Base-by-base conservation (phyloP, 2,797 vertebrate species). In the Silurus aristotelis region DNA sequence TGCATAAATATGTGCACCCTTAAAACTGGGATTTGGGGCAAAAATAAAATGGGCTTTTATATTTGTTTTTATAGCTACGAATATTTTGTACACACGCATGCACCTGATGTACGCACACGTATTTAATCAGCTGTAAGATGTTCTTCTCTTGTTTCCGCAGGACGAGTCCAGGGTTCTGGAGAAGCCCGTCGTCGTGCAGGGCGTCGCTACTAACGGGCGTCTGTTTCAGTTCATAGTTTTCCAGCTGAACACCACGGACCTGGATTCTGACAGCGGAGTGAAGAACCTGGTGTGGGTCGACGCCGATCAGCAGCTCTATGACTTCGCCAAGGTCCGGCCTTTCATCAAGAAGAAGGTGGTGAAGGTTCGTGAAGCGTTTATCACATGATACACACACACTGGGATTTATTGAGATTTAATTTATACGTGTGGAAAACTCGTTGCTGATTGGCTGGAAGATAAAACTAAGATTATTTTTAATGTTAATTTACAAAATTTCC, bases 271-370 rank as follows among this genome's bases (percentile, higher is more conserved):
- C 0, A 91, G 93, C 0, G 97, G 98, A 0, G 1, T 98, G 84
- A 99, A 99, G 93, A 99, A 99, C 88, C 91, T 97, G 55, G 96
- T 94, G 3, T 99, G 98, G 98, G 61, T 98, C 85, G 97, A 99
- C 20, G 90, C 93, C 1, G 96, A 98, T 84, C 95, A 94, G 6
- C 91, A 93, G 9, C 95, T 99, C 15, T 99, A 99, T 58, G 95
- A 95, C 67, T 95, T 93, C 75, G 97, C 96, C 55, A 96, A 95
- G 87, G 93, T 95, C 85, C 87, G 83, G 80, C 96, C 98, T 0
- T 86, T 94, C 70, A 92, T 98, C 87, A 96, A 90, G 92, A 97
- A 94, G 91, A 96, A 94, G 86, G 91, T 96, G 84, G 89, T 98
- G 25, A 87, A 88, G 96, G 98, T 99, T 90, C 83, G 94, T 85